phyloP scores from a whole-genome alignment of 2,888 invertebrate genomes.

The Deilephila elpenor region DNA sequence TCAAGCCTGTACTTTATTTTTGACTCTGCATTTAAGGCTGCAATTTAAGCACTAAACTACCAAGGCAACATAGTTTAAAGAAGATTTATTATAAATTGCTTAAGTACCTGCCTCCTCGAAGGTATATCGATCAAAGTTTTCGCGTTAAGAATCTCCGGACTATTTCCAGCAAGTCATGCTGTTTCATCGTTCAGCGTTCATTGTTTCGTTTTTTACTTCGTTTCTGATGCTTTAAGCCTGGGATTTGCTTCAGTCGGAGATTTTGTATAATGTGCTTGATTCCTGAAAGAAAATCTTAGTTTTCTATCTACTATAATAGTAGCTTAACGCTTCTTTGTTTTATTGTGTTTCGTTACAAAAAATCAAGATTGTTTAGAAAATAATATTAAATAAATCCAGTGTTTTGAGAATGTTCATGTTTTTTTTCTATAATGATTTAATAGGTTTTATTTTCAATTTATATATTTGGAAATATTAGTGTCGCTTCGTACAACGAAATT shows the following conservation, averaged over 20 bases:
- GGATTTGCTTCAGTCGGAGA: background rate
- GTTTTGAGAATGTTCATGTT: no score
- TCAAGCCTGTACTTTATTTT: no score
- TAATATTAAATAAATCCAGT: no score
- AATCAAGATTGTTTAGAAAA: no score
- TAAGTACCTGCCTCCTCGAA: constrained; percentile 26
- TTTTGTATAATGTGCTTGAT: background rate
- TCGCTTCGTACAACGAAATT: background rate
- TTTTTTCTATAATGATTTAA: no score
- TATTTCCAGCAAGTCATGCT: constrained; percentile 54
- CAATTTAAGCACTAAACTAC: background rate
- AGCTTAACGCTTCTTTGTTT: no score
- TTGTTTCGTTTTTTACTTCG: constrained; percentile 44
- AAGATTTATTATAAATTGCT: constrained; percentile 37
- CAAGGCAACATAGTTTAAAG: constrained; percentile 1
- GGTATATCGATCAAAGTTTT: constrained; percentile 52
- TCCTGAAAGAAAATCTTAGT: background rate
- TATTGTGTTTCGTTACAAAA: no score
- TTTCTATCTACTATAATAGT: no score
- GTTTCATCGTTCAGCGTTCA: constrained; percentile 40
- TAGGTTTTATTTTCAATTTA: no score
- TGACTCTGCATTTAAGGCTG: background rate
- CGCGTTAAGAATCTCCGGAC: constrained; percentile 65
- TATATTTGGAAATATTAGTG: no score
- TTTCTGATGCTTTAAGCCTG: background rate